These are phyloP conservation scores for Yasuhikotakia modesta DNA, from an alignment of 2,797 vertebrate genomes.

Conservation along the genomic window DNA sequence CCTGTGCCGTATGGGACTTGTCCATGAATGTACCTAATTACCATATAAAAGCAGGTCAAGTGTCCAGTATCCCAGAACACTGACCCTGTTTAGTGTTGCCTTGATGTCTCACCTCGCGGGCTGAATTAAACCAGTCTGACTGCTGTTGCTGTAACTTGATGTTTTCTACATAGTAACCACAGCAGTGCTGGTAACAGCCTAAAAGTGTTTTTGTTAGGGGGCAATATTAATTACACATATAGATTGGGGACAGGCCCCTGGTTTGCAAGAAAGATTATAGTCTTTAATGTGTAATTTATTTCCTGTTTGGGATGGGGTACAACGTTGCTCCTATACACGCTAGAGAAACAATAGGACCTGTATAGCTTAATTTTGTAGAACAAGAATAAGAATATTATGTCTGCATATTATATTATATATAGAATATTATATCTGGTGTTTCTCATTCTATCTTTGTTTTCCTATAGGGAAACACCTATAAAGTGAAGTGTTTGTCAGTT, in stretches of 20 bases:
- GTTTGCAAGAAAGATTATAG: slow-evolving; percentile 1
- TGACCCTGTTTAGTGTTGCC: slow-evolving; percentile 28
- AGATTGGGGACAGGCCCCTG: slow-evolving; percentile 30
- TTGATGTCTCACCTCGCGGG: slow-evolving; percentile 36
- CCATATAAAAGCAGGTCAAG: slow-evolving; percentile 49
- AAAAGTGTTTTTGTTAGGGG: slow-evolving; percentile 10
- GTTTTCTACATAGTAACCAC: slow-evolving; percentile 25
- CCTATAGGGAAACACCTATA: no score
- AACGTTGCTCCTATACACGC: slow-evolving; percentile 3
- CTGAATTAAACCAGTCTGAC: slow-evolving; percentile 8
- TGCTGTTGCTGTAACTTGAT: slow-evolving; percentile 32
- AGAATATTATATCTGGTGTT: no score
- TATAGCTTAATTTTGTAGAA: not conserved
- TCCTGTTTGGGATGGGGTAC: slow-evolving; percentile 1
- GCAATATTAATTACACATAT: slow-evolving; percentile 46
- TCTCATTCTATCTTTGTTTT: no score
- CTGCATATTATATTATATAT: no score
- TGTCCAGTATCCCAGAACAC: slow-evolving; percentile 37
- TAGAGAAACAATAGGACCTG: not conserved
- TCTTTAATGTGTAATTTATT: slow-evolving; percentile 37
- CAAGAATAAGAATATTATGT: not conserved
- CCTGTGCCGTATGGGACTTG: slow-evolving; percentile 49
- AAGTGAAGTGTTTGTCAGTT: no score
- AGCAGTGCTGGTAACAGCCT: slow-evolving; percentile 5
- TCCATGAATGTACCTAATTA: slow-evolving; percentile 43